A percentile compares a stretch with the other conserved stretches of the same genome.
Conservation (phyloP, 2,797 vertebrate genomes). For the Philypnodon macrostomus region DNA sequence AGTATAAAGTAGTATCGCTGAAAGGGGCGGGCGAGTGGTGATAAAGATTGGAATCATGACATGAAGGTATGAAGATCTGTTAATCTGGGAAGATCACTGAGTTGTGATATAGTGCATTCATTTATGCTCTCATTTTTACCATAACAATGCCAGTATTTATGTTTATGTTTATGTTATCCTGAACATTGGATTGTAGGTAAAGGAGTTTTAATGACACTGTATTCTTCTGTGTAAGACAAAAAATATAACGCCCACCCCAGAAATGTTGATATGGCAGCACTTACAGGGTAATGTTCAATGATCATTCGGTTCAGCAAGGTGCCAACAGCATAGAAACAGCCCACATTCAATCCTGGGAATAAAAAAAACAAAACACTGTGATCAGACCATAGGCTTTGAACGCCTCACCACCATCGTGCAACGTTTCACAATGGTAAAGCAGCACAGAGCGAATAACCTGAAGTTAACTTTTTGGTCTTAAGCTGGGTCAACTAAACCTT, state of each 20-base stretch:
- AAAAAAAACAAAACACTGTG: constrained; percentile 11
- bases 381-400: neutral
- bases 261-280: no score
- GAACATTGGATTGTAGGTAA: no score
- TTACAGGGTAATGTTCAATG: constrained; percentile 86
- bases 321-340: constrained; percentile 91
- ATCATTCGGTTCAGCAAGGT: constrained; percentile 94
- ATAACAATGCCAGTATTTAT: no score
- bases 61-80: no score
- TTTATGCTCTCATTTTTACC: no score
- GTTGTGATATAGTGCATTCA: no score
- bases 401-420: neutral
- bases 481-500: constrained; percentile 8
- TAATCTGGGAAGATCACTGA: no score
- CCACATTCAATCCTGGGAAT: constrained; percentile 87
- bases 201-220: no score
- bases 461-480: constrained; percentile 1
- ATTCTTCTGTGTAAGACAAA: no score
- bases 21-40: no score
- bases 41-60: no score
- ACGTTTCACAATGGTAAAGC: neutral
- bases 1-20: neutral
- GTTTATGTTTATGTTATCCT: no score
- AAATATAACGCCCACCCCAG: neutral
- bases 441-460: neutral